phyloP scores from a whole-genome alignment of 2,797 vertebrate species.

The Syndactyla subalaris region DNA sequence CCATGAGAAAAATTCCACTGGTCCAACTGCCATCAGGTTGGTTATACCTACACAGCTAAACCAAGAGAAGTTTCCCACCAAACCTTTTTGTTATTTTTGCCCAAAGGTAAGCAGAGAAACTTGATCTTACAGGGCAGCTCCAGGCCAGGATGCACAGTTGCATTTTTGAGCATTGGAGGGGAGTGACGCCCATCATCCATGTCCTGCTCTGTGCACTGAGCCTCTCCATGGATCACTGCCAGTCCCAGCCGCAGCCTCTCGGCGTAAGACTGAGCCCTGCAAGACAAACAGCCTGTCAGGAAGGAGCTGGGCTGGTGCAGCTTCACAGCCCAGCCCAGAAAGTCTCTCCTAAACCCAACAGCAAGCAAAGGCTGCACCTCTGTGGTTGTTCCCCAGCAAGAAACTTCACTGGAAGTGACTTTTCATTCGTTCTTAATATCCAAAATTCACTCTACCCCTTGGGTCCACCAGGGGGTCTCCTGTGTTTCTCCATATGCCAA shows the following conservation, averaged over 20 bases:
- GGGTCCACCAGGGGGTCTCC: not conserved
- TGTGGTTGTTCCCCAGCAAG: not conserved
- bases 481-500: not conserved
- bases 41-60: not conserved
- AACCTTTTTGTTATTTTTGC: not conserved
- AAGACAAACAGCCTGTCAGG: not conserved
- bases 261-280: constrained; percentile 94
- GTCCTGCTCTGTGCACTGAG: constrained; percentile 95
- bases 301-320: not conserved
- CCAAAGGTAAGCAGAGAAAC: not conserved
- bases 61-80: not conserved
- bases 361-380: not conserved
- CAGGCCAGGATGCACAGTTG: constrained; percentile 90
- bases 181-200: constrained; percentile 97
- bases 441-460: not conserved
- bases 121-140: constrained; percentile 91
- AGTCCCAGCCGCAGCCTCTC: constrained; percentile 93
- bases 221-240: constrained; percentile 96
- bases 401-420: not conserved
- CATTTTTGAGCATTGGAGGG: constrained; percentile 92
- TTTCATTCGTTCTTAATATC: not conserved
- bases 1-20: not conserved
- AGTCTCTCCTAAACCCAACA: not conserved
- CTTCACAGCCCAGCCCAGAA: not conserved
- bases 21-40: not conserved